Conservation (phyloP, 30 jellyfish, hydroid and myxozoan genomes). For the Hydra vulgaris region DNA sequence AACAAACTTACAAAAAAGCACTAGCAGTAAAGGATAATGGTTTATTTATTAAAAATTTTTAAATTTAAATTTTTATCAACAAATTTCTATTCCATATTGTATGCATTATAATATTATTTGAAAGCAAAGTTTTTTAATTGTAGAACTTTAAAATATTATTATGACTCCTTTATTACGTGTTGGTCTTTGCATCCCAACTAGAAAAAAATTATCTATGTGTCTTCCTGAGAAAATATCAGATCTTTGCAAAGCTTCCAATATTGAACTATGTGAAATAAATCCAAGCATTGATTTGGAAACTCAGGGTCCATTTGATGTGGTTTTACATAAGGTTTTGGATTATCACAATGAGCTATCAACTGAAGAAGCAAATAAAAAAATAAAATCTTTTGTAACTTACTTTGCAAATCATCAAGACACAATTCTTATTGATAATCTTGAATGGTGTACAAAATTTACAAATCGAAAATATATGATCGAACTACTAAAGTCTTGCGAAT, state of each 20-base stretch:
- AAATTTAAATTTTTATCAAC: no score
- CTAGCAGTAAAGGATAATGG: no score
- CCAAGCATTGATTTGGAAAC: constrained; percentile 25
- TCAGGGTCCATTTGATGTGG: constrained; percentile 81
- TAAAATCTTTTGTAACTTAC: constrained; percentile 25
- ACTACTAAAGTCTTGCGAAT: constrained; percentile 39
- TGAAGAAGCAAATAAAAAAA: constrained; percentile 32
- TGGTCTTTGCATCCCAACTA: constrained; percentile 55
- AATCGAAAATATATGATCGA: constrained; percentile 43
- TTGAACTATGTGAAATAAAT: constrained; percentile 45
- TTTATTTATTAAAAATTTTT: no score
- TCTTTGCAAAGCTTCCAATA: constrained; percentile 27
- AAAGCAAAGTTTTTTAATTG: no score
- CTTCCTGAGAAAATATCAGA: constrained; percentile 41
- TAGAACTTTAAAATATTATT: no score
- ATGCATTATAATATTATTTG: no score
- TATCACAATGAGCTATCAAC: constrained; percentile 21
- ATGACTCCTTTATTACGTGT: neutral
- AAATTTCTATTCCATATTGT: no score
- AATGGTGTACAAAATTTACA: constrained; percentile 24
- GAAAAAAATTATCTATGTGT: constrained; percentile 31
- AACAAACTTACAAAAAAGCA: no score
- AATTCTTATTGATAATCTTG: constrained; percentile 39
- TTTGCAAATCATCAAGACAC: constrained; percentile 7
- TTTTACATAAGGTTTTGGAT: constrained; percentile 72